Evolutionary conservation across 2,113 vertebrate species (phyloP).

Genomic region (Lepus americanus): DNA sequence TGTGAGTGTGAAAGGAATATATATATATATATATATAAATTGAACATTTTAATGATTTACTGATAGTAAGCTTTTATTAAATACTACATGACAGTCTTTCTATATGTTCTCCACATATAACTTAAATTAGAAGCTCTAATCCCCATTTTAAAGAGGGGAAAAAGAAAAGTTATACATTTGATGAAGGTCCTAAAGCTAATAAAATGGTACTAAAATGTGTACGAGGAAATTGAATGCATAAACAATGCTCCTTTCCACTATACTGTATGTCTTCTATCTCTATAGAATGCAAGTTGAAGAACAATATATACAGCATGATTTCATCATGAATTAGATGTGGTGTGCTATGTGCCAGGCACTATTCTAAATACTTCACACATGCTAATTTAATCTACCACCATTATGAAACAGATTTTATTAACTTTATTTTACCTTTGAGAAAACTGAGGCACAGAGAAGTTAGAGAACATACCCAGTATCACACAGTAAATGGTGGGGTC

Average conservation of each 20-base stretch:
- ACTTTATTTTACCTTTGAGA: background rate
- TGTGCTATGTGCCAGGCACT: background rate
- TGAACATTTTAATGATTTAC: background rate
- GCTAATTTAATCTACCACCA: constrained; percentile 4
- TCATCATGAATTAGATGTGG: background rate
- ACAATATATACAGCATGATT: background rate
- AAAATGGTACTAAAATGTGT: background rate
- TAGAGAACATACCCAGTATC: background rate
- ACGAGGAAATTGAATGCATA: background rate
- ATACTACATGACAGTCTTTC: background rate
- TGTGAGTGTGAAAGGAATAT: too few relatives aligned
- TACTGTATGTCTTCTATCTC: background rate
- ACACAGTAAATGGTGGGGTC: background rate
- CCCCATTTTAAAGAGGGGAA: background rate
- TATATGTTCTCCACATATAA: background rate
- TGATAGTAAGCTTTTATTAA: background rate
- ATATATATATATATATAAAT: background rate
- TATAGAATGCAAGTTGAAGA: background rate
- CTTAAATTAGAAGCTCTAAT: background rate
- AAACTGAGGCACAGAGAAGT: background rate
- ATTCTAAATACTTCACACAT: constrained; percentile 21
- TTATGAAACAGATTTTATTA: background rate
- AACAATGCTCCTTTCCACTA: background rate
- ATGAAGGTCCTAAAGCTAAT: background rate
- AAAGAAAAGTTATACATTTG: background rate